Evolutionary conservation across 2,113 vertebrate genomes (phyloP).

Genomic region (Otus sunia): DNA sequence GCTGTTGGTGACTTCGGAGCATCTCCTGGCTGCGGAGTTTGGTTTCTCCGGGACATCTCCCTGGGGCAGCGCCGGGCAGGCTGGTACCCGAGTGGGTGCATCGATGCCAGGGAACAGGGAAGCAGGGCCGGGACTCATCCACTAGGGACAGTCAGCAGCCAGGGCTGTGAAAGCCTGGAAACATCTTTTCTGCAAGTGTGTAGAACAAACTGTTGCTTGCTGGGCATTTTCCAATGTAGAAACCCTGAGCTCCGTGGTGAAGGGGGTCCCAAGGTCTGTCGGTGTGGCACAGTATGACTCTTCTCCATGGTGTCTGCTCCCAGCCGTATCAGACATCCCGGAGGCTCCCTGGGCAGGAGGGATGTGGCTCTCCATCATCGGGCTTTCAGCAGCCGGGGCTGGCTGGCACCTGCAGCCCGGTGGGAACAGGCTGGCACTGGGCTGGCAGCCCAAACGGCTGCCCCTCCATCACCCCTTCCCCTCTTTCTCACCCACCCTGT

Average conservation of each 20-base stretch:
- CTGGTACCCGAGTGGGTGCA: background rate
- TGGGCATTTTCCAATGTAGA: fast-evolving
- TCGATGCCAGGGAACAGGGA: background rate
- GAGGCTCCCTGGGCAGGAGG: background rate
- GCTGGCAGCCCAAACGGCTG: background rate
- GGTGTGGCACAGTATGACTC: fast-evolving
- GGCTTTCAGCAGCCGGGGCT: background rate
- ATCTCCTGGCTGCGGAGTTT: fast-evolving
- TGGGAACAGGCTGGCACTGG: background rate
- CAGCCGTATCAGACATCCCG: fast-evolving
- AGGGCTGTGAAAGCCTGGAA: background rate
- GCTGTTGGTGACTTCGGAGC: background rate
- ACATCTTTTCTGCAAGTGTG: fast-evolving
- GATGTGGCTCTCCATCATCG: fast-evolving
- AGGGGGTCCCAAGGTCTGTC: background rate
- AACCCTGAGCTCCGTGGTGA: fast-evolving
- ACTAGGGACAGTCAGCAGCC: background rate
- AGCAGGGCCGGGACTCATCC: background rate
- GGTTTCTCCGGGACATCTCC: background rate
- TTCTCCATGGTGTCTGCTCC: fast-evolving
- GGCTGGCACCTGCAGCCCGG: background rate
- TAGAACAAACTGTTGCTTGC: background rate
- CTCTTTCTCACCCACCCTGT: background rate
- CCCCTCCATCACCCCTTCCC: background rate
- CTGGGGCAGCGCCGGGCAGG: fast-evolving